phyloP scores from a whole-genome alignment of 2,113 vertebrate genomes.

The Heteronetta atricapilla region DNA sequence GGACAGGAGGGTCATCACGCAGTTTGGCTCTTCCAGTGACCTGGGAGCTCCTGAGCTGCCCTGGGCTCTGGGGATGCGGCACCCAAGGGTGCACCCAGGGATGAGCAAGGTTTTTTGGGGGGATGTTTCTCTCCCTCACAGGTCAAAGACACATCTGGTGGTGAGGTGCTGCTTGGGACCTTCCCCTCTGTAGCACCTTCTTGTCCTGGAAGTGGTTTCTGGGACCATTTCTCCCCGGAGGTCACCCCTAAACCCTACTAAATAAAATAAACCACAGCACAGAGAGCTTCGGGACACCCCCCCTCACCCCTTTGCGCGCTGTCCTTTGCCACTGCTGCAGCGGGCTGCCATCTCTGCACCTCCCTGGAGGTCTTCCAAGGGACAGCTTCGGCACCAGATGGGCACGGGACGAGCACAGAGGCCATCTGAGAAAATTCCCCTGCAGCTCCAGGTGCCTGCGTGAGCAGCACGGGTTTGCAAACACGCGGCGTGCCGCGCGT shows the following conservation, averaged over 20 bases:
- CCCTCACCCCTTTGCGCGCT: not conserved
- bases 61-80: accelerated
- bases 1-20: not conserved
- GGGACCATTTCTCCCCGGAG: not conserved
- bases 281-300: not conserved
- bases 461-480: accelerated
- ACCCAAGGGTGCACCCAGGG: too few species aligned
- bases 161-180: not conserved
- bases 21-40: accelerated
- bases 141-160: not conserved
- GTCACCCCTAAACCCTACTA: not conserved
- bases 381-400: accelerated
- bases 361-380: not conserved
- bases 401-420: accelerated
- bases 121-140: not conserved
- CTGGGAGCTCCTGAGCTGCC: not conserved
- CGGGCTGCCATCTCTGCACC: not conserved
- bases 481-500: accelerated
- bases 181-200: not conserved
- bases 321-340: accelerated
- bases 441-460: not conserved
- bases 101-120: not conserved
- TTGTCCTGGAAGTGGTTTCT: not conserved
- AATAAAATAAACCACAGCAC: not conserved
- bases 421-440: not conserved